Evolutionary conservation across 2,797 vertebrate species (phyloP).

Genomic region (Dicrostonyx torquatus): DNA sequence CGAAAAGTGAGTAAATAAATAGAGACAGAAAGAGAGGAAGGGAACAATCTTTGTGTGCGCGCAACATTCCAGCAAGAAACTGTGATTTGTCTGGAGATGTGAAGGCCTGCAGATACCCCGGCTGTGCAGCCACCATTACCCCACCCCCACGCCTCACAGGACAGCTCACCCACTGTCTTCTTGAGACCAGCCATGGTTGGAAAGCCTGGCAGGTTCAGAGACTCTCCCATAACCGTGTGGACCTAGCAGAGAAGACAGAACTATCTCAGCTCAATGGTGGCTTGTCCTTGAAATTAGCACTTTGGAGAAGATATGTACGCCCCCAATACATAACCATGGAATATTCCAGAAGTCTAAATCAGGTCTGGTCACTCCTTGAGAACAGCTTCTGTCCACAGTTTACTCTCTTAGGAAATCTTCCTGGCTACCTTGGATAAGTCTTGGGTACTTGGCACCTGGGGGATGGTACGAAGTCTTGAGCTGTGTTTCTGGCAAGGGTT

Average conservation of each 20-base stretch:
- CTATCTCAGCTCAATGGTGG: background rate
- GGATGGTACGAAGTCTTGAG: background rate
- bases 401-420: background rate
- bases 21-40: background rate
- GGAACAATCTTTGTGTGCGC: background rate
- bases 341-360: background rate
- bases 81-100: background rate
- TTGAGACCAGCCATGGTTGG: background rate
- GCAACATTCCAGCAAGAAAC: background rate
- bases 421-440: rapidly evolving
- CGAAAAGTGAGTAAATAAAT: background rate
- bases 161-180: background rate
- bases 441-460: background rate
- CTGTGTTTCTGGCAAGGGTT: background rate
- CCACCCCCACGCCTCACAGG: rapidly evolving
- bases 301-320: rapidly evolving
- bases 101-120: too few relatives aligned
- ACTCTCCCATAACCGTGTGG: background rate
- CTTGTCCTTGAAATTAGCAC: background rate
- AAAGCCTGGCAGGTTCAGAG: background rate
- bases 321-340: background rate
- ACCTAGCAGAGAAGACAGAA: background rate
- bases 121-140: rapidly evolving
- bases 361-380: too few relatives aligned
- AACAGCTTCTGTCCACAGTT: background rate